Percentiles rank a stretch among this genome's conserved stretches.
Conservation (phyloP, 2,888 invertebrate species). For the Ptycholaimellus sp. region DNA sequence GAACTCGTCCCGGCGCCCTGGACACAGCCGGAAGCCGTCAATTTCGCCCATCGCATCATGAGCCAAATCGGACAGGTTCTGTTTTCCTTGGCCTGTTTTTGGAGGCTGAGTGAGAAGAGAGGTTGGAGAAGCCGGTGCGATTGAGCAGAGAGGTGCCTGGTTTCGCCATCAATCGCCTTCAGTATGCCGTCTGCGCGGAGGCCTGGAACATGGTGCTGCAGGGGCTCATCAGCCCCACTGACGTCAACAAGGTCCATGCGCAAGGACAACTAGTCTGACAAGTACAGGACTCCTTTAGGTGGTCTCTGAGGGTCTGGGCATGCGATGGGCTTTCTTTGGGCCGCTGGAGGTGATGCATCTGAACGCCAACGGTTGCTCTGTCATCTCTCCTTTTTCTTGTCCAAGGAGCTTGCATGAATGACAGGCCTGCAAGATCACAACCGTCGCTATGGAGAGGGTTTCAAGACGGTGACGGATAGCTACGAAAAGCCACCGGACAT, state of each 20-base stretch:
- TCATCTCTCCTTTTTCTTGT: too few relatives aligned
- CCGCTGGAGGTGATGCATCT: conserved; percentile 74
- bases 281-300: neutral
- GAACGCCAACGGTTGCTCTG: conserved; percentile 80
- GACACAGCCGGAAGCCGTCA: conserved; percentile 53
- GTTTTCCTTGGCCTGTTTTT: too few relatives aligned
- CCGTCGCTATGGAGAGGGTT: too few relatives aligned
- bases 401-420: too few relatives aligned
- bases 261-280: neutral
- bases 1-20: conserved; percentile 82
- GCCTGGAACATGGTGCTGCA: conserved; percentile 62
- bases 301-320: conserved; percentile 59
- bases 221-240: conserved; percentile 57
- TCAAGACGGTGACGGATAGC: too few relatives aligned
- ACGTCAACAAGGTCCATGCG: conserved; percentile 53
- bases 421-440: too few relatives aligned
- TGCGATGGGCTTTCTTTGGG: conserved; percentile 82
- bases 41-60: conserved; percentile 51
- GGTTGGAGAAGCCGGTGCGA: conserved; percentile 47
- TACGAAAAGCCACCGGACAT: too few relatives aligned
- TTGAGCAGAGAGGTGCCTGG: conserved; percentile 64
- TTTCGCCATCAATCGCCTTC: conserved; percentile 73
- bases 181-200: conserved; percentile 80
- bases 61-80: conserved; percentile 57
- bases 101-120: too few relatives aligned